phyloP scores from a whole-genome alignment of 2,888 invertebrate genomes.

The Drosophila neutralis region DNA sequence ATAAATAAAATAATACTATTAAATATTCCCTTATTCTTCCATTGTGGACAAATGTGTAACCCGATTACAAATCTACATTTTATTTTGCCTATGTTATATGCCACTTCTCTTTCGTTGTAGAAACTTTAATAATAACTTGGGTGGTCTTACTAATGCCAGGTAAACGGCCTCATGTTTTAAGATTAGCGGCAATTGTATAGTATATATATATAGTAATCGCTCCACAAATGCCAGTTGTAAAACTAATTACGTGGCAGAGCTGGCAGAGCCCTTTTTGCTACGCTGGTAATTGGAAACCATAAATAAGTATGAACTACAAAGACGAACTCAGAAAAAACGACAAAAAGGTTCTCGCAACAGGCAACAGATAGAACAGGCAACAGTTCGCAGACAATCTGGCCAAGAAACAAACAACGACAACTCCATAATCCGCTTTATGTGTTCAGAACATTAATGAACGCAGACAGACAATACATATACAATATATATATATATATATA shows the following conservation, averaged over 20 bases:
- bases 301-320: conserved; percentile 53
- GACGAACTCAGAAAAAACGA: conserved; percentile 50
- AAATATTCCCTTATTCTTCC: neutral
- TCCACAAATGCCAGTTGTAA: conserved; percentile 29
- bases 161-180: neutral
- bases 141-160: neutral
- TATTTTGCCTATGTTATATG: neutral
- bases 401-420: conserved; percentile 27
- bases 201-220: conserved; percentile 2
- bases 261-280: conserved; percentile 20
- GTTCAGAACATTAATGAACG: conserved; percentile 30
- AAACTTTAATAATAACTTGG: neutral
- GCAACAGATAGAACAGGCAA: conserved; percentile 4
- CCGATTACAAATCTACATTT: neutral
- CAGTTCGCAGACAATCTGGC: conserved; percentile 22
- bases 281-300: conserved; percentile 66
- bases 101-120: neutral
- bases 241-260: conserved; percentile 25
- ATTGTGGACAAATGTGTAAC: neutral
- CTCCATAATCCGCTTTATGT: conserved; percentile 68
- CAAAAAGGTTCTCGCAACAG: conserved; percentile 34
- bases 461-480: conserved; percentile 13
- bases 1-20: neutral
- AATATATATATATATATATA: conserved; percentile 2
- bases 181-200: neutral